Base-by-base conservation (phyloP, 2,113 vertebrate genomes). In the Agelaius tricolor region DNA sequence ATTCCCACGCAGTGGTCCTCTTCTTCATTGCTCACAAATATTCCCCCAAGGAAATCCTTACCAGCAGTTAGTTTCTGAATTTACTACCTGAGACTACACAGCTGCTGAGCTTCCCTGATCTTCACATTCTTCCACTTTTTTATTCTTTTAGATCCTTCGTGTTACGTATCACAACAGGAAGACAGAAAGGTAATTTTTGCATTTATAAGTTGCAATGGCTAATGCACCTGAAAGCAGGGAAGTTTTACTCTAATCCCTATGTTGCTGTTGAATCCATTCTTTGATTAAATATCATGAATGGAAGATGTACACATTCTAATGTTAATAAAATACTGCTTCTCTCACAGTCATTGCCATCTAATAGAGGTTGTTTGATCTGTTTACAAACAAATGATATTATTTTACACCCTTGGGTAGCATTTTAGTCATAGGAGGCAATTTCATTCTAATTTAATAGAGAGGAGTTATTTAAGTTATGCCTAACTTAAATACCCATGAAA, bases 331-430 rank as follows among this genome's bases (percentile, higher is more conserved):
- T 95, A 82, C 49, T 94, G 43, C 51, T 93, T 95, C 78, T 94
- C 76, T 77, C 54, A 72, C 62, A 96, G 87, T 95, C 54, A 54
- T 41, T 5, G 2, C 80, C 51, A 47, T 93, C 71, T 97, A 97
- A 96, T 84, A 98, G 96, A 94, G 84, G 94, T 95, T 1, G 2
- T 94, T 96, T 95, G 73, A 93, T 95, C 61, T 97, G 82, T 94
- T 98, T 97, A 95, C 91, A 93, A 97, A 97, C 93, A 98, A 94
- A 96, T 95, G 6, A 94, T 82, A 90, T 96, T 97, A 94, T 95
- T 97, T 97, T 96, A 81, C 89, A 96, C 91, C 47, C 59, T 15
- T 91, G 90, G 80, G 91, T 94, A 89, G 83, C 90, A 93, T 97
- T 97, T 95, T 92, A 93, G 72, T 87, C 66, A 27, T 94, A 89